Conservation (phyloP, 2,888 invertebrate species). For the Perithous albicinctus region DNA sequence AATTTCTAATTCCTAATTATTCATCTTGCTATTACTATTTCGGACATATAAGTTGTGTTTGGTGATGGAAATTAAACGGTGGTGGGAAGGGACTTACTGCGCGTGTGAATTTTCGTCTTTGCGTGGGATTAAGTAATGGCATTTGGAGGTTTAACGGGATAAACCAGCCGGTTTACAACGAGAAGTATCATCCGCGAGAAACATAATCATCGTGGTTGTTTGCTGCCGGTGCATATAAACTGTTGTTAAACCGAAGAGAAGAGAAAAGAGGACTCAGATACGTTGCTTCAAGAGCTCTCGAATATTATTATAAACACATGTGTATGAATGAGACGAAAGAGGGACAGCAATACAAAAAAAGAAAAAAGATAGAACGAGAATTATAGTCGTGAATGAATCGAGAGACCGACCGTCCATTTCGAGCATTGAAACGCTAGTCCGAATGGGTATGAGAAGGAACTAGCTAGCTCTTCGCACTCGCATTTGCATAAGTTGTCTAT, state of each 20-base stretch:
- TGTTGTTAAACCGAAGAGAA: conserved; percentile 58
- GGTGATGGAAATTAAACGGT: background rate
- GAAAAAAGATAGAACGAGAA: conserved; percentile 55
- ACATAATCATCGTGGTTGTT: conserved; percentile 62
- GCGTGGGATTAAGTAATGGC: conserved; percentile 65
- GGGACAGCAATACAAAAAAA: background rate
- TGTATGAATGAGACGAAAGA: conserved; percentile 58
- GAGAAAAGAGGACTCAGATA: conserved; percentile 1
- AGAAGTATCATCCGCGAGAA: conserved; percentile 31
- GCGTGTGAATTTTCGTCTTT: conserved; percentile 64
- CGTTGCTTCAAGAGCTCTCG: conserved; percentile 45
- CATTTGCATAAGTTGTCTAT: conserved; percentile 40
- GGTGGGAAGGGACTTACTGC: background rate
- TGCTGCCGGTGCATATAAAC: conserved; percentile 64
- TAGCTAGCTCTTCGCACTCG: conserved; percentile 11
- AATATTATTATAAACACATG: conserved; percentile 42
- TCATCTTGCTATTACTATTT: conserved; percentile 11
- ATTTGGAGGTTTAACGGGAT: conserved; percentile 66
- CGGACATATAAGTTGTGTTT: conserved; percentile 9
- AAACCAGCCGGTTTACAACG: conserved; percentile 54
- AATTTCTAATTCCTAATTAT: conserved; percentile 18
- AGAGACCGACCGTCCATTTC: conserved; percentile 51
- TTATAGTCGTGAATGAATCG: conserved; percentile 73
- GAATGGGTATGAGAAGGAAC: conserved; percentile 17
- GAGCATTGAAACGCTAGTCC: conserved; percentile 53